These are phyloP conservation scores for Charanyca ferruginea DNA, from an alignment of 2,888 invertebrate species.

Conservation along the genomic window DNA sequence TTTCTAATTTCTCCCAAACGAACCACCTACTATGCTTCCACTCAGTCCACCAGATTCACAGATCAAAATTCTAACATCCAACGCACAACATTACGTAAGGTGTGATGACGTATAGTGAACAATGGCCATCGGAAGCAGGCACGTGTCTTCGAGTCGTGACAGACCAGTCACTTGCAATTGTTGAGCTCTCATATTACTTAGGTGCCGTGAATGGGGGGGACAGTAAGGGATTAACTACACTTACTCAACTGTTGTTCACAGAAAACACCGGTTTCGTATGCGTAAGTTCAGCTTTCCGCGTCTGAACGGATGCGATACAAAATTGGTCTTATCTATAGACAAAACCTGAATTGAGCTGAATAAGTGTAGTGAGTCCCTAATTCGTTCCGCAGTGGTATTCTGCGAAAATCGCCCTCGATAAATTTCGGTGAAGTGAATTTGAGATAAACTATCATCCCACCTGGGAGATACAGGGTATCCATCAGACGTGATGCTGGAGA, in stretches of 20 bases:
- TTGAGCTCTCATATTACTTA: slow-evolving; percentile 43
- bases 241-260: no score
- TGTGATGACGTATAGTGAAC: slow-evolving; percentile 60
- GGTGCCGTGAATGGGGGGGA: slow-evolving; percentile 24
- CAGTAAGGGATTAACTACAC: no score
- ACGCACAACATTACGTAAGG: slow-evolving; percentile 52
- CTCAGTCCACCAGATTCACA: slow-evolving; percentile 25
- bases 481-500: no score
- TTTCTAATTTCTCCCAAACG: background rate
- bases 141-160: slow-evolving; percentile 67
- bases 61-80: slow-evolving; percentile 26
- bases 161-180: slow-evolving; percentile 60
- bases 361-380: no score
- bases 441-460: no score
- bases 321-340: no score
- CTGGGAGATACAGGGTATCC: no score
- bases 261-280: no score
- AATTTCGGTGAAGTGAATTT: background rate
- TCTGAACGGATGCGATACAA: no score
- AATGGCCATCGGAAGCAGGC: slow-evolving; percentile 64
- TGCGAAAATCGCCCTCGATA: background rate
- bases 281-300: no score
- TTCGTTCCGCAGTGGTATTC: background rate
- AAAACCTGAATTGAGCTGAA: no score
- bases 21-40: background rate